Evolutionary conservation across 2,888 invertebrate species (phyloP).

Genomic region (Diarsia brunnea): DNA sequence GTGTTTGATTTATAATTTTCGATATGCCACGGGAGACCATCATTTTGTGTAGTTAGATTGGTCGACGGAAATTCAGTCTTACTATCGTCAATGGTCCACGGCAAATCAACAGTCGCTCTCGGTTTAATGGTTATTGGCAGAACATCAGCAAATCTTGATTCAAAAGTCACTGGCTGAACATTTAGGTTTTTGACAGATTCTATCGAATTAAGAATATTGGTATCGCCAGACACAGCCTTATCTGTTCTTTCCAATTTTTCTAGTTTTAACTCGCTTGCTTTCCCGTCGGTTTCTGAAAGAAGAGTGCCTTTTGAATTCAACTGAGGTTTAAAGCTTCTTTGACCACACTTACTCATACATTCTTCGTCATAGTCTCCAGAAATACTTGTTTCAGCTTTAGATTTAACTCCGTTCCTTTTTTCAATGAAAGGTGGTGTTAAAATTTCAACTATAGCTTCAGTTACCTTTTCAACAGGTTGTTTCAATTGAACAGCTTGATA

Average conservation of each 20-base stretch:
- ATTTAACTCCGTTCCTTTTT: not conserved
- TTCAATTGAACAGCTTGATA: conserved; percentile 6
- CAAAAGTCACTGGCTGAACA: not conserved
- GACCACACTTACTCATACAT: conserved; percentile 29
- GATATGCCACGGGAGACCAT: not conserved
- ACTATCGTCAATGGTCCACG: not conserved
- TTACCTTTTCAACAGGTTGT: conserved; percentile 16
- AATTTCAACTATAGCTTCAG: conserved; percentile 32
- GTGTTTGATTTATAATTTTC: not conserved
- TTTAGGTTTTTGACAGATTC: not conserved
- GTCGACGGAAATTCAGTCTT: not conserved
- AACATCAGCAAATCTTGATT: not conserved
- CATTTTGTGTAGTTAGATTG: not conserved
- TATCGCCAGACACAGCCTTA: not conserved
- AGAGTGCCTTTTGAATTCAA: conserved; percentile 29
- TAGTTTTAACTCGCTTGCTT: not conserved
- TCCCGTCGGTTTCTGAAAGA: conserved; percentile 33
- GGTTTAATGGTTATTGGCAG: not conserved
- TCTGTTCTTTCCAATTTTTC: conserved; percentile 7
- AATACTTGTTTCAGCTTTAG: conserved; percentile 4
- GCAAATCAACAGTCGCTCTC: not conserved
- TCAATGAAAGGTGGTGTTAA: conserved; percentile 9
- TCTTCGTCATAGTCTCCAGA: conserved; percentile 3
- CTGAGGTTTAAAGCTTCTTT: not conserved
- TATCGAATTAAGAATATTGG: not conserved